Base-by-base conservation (phyloP, 2,113 vertebrate species). In the Indicator maculatus region DNA sequence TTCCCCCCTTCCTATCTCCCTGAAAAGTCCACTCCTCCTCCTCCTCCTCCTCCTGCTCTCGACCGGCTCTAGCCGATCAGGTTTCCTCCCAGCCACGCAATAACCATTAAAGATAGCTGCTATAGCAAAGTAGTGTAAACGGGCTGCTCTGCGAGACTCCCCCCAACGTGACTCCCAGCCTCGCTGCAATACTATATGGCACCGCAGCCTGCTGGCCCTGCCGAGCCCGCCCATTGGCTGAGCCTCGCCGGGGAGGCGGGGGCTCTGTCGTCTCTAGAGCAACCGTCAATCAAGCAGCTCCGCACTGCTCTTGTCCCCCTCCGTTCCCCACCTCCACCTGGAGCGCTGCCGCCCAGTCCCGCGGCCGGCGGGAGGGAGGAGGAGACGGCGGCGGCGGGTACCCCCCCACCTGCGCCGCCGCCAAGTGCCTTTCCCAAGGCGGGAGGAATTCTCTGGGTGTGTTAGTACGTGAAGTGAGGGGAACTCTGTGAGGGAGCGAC, bases 11-110 rank as follows among this genome's bases (percentile, higher is more conserved):
- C 91, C 89, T 83, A 67, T 89, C 94, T 90, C 95, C 91, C 98
- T 97, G 97, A 94, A 97, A 98, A 98, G 98, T 98, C 98, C 98
- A 98, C 98, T 98, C 98, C 61, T 64, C 93, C 97, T 53, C 47
- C 61, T 64, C 93, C 97, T 53, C 47, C 50, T 53, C 52, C 27
- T 28, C 27, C 53, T 93, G 97, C 97, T 98, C 97, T 97, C 97
- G 97, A 97, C 98, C 97, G 97, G 97, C 97, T 98, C 97, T 96
- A 97, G 98, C 98, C 98, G 99, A 99, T 99, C 99, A 98, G 98
- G 98, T 99, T 99, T 99, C 99, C 98, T 98, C 97, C 97, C 98
- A 97, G 98, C 98, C 99, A 98, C 99, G 98, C 98, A 98, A 98
- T 97, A 97, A 98, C 98, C 98, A 99, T 99, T 98, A 90, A 96